phyloP scores from a whole-genome alignment of 2,797 vertebrate species.

The Gila robusta region DNA sequence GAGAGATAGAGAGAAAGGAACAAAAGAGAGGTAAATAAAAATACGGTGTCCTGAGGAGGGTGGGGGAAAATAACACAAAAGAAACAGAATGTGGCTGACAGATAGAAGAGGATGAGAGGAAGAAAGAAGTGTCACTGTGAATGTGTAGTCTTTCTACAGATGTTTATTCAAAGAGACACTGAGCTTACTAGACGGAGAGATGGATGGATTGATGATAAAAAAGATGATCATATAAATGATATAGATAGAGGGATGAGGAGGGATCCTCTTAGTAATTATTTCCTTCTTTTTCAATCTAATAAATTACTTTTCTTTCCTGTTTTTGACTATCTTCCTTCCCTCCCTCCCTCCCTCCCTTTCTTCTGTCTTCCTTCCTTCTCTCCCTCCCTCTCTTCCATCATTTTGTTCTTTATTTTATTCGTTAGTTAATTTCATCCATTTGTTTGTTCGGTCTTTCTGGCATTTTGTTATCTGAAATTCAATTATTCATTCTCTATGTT shows the following conservation, averaged over 20 bases:
- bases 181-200: slow-evolving; percentile 30
- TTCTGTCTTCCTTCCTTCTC: not conserved
- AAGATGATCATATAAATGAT: not conserved
- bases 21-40: slow-evolving; percentile 51
- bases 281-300: not conserved
- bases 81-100: slow-evolving; percentile 1
- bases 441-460: not conserved
- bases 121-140: not conserved
- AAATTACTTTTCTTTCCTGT: not conserved
- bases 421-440: not conserved
- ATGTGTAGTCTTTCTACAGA: not conserved
- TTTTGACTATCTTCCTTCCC: not conserved
- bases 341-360: not conserved
- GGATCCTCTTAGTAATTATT: slow-evolving; percentile 23
- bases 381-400: no score
- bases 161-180: not conserved
- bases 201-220: slow-evolving; percentile 18
- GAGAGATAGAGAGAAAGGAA: slow-evolving; percentile 45
- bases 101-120: not conserved
- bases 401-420: not conserved
- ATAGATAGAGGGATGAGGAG: slow-evolving; percentile 3
- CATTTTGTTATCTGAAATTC: not conserved
- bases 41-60: slow-evolving; percentile 50
- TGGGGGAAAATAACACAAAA: not conserved
- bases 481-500: not conserved